Evolutionary conservation across 2,797 vertebrate species (phyloP), one percentile per base, ranked within the genome.

Genomic region (Poecile montanus): DNA sequence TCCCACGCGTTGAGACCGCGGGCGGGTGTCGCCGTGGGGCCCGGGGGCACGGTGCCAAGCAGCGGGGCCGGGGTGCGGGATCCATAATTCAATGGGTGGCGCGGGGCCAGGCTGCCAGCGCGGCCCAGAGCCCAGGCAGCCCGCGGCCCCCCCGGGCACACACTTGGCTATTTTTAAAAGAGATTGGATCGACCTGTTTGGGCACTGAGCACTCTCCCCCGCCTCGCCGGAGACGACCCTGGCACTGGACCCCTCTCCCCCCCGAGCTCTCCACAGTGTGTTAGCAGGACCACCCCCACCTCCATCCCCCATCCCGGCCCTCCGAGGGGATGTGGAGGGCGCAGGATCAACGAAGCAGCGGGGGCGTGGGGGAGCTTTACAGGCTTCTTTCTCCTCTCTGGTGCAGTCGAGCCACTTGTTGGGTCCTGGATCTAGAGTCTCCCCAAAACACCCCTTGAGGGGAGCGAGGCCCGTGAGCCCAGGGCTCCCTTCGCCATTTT

Each of bases 401-500:
- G 10, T 44, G 66, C 4, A 2, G 23, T 53, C 0, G 1, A 74
- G 22, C 27, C 27, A 4, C 29, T 63, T 44, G n/a, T 32, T 48
- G 50, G 50, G 26, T 32, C 27, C 54, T 9, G 42, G 32, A 13
- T 72, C 60, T 36, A 58, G 25, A 47, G 58, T 21, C 2, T 25
- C 38, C 40, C 17, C 25, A 2, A 22, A 44, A 36, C 2, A 2
- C 11, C 40, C 57, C 16, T 16, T 3, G 32, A 3, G 32, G 25
- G 47, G 36, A 42, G 60, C 1, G 4, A 42, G 70, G 58, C 7
- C 2, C 23, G 1, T 66, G 47, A 58, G 79, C 16, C 5, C 4
- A 1, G 58, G 5, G 45, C 71, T 72, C 36, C 67, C 82, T 79
- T 86, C 89, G 91, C 95, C 95, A 96, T 96, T 93, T 95, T 82